Conservation (phyloP, 2,797 vertebrate species). For the Lycodopsis pacificus region DNA sequence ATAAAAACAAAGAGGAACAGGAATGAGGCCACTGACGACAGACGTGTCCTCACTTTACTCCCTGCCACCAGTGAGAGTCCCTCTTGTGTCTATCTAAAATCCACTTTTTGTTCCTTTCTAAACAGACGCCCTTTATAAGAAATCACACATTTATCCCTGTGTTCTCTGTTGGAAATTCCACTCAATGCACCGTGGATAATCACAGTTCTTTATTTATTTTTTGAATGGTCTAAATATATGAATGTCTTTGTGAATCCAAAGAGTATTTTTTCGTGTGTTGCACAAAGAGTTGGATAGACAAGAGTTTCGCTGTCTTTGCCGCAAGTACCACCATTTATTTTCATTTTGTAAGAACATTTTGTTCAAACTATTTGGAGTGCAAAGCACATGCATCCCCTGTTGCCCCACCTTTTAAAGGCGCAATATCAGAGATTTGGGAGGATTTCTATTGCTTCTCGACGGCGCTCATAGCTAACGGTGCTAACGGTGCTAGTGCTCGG, state of each 20-base stretch:
- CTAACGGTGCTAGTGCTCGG: too few relatives aligned
- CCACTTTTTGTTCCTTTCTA: not conserved
- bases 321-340: not conserved
- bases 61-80: not conserved
- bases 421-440: too few relatives aligned
- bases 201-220: not conserved
- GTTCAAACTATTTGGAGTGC: not conserved
- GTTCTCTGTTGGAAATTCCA: not conserved
- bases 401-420: too few relatives aligned
- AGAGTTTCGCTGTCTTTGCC: not conserved
- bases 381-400: not conserved
- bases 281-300: not conserved
- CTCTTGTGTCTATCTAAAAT: slow-evolving; percentile 12
- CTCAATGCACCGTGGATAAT: not conserved
- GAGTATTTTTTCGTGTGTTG: not conserved
- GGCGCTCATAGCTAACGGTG: too few relatives aligned
- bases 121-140: slow-evolving; percentile 4
- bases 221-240: not conserved
- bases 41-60: slow-evolving; percentile 5
- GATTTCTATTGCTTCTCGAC: too few relatives aligned
- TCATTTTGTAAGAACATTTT: not conserved
- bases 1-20: not conserved
- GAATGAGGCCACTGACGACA: slow-evolving; percentile 9
- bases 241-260: not conserved
- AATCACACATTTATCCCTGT: not conserved